Evolutionary conservation across 2,797 vertebrate genomes (phyloP), one percentile per base, ranked within the genome.

Genomic region (Enteromius unitaeniatus): DNA sequence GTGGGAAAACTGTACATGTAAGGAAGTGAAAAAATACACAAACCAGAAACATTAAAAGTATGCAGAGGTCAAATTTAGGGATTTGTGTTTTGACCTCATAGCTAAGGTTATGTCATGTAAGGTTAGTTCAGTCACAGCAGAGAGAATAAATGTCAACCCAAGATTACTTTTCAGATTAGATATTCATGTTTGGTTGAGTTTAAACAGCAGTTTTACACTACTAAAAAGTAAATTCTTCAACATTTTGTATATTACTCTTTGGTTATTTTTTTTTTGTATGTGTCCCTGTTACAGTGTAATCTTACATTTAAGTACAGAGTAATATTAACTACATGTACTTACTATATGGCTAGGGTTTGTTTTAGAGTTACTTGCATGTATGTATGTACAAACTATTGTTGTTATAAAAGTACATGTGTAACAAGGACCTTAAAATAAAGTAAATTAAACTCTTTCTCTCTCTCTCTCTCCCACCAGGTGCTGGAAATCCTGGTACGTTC

Each of bases 401-500:
- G 8, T 55, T 55, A 9, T 55, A 55, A n/a, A 55, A n/a, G 8
- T 55, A n/a, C 21, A n/a, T 1, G 53, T 55, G 8, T 55, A n/a
- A 55, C 7, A 55, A 55, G 21, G 21, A 55, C 21, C 21, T 55
- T 55, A 55, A 55, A 55, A n/a, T 55, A n/a, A 3, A n/a, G 1
- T 47, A 13, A 13, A 47, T 47, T 47, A 47, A 47, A 47, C 11
- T 19, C 19, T 42, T 28, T 7, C 51, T 28, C 0, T 14, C 13
- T 0, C 0, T 40, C 7, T 42, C 40, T 42, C 3, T 0, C 47
- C 77, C 42, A 21, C 6, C 89, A 99, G 98, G 94, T 99, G 26
- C 91, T 99, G 28, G 91, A 95, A 90, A 96, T 98, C 87, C 93
- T 99, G 78, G 97, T 98, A 14, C 90, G 92, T 62, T 96, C 95